These are phyloP conservation scores for Fragum whitleyi DNA, from an alignment of 2,888 invertebrate genomes.

Conservation along the genomic window DNA sequence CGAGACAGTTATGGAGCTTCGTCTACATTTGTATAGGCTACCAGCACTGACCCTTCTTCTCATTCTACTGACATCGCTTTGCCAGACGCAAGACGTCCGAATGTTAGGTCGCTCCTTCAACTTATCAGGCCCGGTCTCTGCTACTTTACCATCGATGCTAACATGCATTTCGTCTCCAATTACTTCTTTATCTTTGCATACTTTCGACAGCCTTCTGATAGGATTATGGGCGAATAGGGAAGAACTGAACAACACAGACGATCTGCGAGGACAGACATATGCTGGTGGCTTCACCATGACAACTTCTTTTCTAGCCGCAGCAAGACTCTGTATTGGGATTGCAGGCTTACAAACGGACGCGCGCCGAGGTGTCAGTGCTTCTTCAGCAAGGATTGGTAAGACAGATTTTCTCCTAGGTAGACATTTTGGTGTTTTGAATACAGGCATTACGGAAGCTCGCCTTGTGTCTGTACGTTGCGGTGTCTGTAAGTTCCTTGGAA, in stretches of 20 bases:
- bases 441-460: slow-evolving; percentile 31
- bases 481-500: background rate
- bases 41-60: background rate
- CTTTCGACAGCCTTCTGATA: background rate
- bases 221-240: slow-evolving; percentile 36
- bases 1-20: background rate
- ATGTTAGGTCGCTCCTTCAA: background rate
- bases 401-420: slow-evolving; percentile 30
- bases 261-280: slow-evolving; percentile 36
- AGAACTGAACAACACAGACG: slow-evolving; percentile 37
- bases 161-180: no score
- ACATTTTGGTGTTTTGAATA: background rate
- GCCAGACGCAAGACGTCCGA: background rate
- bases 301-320: background rate
- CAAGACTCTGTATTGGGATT: background rate
- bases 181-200: background rate
- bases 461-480: background rate
- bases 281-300: slow-evolving; percentile 26
- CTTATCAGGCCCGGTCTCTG: no score
- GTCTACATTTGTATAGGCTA: background rate
- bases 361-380: background rate
- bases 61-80: background rate
- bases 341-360: slow-evolving; percentile 12
- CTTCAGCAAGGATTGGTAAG: slow-evolving; percentile 26
- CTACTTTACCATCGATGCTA: no score